Base-by-base conservation (phyloP, 1,140 invertebrate genomes). In the Drosophila nigrodunni region DNA sequence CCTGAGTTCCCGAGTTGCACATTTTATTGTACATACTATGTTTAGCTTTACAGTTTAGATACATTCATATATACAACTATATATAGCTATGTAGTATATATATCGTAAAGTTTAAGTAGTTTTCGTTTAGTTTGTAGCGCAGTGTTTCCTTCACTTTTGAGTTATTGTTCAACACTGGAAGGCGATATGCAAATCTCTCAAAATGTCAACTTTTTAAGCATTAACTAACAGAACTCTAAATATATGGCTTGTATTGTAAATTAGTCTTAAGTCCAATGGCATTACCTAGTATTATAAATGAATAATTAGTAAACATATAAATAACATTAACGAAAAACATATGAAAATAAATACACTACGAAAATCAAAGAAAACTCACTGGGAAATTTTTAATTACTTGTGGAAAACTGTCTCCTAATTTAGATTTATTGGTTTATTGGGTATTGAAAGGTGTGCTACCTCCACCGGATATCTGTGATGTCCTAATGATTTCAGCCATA, bases 271-370 rank as follows among this genome's bases (percentile, higher is more conserved):
- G 83, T 74, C 77, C 43, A 78, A 67, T 83, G 77, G 83, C 77
- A 87, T 80, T 82, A 88, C 73, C 67, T 87, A 87, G 83, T 87
- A 87, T 87, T 87, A 87, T 87, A 87, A 78, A 72, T 78, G 78
- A 80, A 74, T 65, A 87, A 77, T 69, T 70, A 68, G 69, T 73
- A 74, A 69, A 68, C 74, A 70, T 82, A 76, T 50, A 64, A 64
- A 82, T 82, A 88, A 79, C 39, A 43, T 69, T 61, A 76, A 75
- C 44, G 55, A 78, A 74, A 64, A 30, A 30, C 55, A 68, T 83
- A 86, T 65, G 74, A 68, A 85, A 86, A 87, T 86, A 30, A 86
- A 87, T 71, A 80, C 59, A 88, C 74, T 77, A 88, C 50, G 49
- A 70, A 25, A 88, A 88, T 88, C 82, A 87, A 87, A 77, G 47